These are phyloP conservation scores for Loris lydekkerianus DNA, from an alignment of 2,797 vertebrate species.

Conservation along the genomic window DNA sequence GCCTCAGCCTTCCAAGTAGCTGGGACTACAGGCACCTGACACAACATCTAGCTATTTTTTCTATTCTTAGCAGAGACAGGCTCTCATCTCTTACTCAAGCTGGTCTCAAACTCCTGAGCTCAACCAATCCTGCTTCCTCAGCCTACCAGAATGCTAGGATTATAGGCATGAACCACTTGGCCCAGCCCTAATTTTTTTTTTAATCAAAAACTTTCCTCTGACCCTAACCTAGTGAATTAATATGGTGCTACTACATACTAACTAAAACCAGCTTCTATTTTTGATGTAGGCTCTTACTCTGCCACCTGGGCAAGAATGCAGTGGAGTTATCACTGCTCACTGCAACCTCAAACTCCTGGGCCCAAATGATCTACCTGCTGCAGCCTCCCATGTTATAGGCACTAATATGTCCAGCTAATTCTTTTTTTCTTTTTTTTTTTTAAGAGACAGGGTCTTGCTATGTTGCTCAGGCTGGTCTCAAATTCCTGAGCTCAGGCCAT, in stretches of 20 bases:
- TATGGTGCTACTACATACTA: background rate
- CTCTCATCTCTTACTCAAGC: too few species aligned
- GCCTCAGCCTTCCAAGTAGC: too few species aligned
- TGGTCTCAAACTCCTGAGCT: too few species aligned
- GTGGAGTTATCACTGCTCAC: background rate
- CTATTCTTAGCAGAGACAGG: too few species aligned
- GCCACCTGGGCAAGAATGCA: background rate
- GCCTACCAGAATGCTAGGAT: too few species aligned
- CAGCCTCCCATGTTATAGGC: background rate
- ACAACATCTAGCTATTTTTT: too few species aligned
- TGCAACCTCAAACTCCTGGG: background rate
- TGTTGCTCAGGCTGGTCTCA: background rate
- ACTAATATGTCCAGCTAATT: background rate
- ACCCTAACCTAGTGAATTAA: background rate
- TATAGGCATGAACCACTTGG: too few species aligned
- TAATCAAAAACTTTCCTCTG: background rate
- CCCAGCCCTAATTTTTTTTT: too few species aligned
- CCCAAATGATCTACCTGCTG: background rate
- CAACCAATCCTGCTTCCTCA: too few species aligned
- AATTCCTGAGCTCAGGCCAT: background rate
- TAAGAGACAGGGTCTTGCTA: background rate
- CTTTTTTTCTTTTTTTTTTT: background rate
- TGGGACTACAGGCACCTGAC: too few species aligned
- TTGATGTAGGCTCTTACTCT: background rate
- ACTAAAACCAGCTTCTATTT: background rate